phyloP scores from a whole-genome alignment of 2,797 vertebrate genomes.

The Oophaga sylvatica region DNA sequence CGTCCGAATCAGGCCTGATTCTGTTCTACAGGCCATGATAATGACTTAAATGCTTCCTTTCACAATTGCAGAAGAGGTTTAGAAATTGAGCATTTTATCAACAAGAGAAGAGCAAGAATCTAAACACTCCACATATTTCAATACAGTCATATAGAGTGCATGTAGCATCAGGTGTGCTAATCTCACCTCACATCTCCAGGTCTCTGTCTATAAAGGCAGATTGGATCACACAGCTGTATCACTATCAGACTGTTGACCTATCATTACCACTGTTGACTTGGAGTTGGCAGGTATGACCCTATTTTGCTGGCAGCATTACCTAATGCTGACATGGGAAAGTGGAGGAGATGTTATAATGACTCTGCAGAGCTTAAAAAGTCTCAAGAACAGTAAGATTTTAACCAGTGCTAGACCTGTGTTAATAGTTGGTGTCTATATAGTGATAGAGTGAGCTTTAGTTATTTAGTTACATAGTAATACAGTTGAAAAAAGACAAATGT shows the following conservation, averaged over 20 bases:
- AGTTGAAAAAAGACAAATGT: neutral
- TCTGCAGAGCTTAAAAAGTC: constrained; percentile 4
- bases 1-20: too few species aligned
- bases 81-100: neutral
- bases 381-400: neutral
- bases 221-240: constrained; percentile 47
- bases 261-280: constrained; percentile 47
- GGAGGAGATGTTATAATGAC: constrained; percentile 19
- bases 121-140: constrained; percentile 5
- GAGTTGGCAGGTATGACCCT: constrained; percentile 45
- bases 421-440: neutral
- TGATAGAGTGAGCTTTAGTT: neutral
- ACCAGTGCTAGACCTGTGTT: neutral
- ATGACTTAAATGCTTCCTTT: neutral
- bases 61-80: neutral
- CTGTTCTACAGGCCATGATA: neutral
- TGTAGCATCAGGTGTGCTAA: constrained; percentile 51
- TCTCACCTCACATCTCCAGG: constrained; percentile 34
- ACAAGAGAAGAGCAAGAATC: neutral
- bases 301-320: constrained; percentile 29
- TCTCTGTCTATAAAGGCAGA: constrained; percentile 15
- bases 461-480: neutral
- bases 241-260: constrained; percentile 45
- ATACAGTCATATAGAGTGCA: constrained; percentile 29
- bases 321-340: constrained; percentile 40